phyloP scores from a whole-genome alignment of 2,797 vertebrate species.

The Oryzias sinensis region DNA sequence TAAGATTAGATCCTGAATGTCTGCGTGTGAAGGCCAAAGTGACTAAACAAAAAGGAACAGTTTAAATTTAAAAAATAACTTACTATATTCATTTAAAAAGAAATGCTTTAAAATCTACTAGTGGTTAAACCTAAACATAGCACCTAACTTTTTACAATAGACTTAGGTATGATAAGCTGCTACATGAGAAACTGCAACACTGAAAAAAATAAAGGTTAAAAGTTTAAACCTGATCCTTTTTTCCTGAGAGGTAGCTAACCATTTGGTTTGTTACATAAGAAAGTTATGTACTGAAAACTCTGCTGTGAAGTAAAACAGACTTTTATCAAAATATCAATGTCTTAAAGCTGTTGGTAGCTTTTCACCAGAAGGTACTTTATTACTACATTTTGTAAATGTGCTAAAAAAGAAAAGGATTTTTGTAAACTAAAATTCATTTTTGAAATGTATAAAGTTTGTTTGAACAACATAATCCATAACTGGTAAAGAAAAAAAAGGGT shows the following conservation, averaged over 20 bases:
- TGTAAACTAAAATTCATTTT: conserved; percentile 14
- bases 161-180: background rate
- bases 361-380: too few relatives aligned
- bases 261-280: conserved; percentile 55
- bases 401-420: conserved; percentile 7
- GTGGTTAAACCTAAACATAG: too few relatives aligned
- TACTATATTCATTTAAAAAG: too few relatives aligned
- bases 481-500: too few relatives aligned
- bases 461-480: too few relatives aligned
- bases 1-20: too few relatives aligned
- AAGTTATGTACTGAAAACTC: conserved; percentile 11
- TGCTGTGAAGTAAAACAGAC: background rate
- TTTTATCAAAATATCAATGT: background rate
- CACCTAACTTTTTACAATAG: too few relatives aligned
- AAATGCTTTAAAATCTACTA: too few relatives aligned
- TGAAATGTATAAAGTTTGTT: background rate
- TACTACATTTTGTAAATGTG: conserved; percentile 6
- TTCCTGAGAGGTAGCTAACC: conserved; percentile 64
- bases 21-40: too few relatives aligned
- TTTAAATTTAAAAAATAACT: too few relatives aligned
- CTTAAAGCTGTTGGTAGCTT: too few relatives aligned
- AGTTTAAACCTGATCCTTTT: conserved; percentile 34
- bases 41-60: too few relatives aligned
- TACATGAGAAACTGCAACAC: conserved; percentile 43
- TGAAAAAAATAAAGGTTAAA: conserved; percentile 19